Evolutionary conservation across 2,113 vertebrate species (phyloP), one percentile per base, ranked within the genome.

Genomic region (Seriola dumerili): DNA sequence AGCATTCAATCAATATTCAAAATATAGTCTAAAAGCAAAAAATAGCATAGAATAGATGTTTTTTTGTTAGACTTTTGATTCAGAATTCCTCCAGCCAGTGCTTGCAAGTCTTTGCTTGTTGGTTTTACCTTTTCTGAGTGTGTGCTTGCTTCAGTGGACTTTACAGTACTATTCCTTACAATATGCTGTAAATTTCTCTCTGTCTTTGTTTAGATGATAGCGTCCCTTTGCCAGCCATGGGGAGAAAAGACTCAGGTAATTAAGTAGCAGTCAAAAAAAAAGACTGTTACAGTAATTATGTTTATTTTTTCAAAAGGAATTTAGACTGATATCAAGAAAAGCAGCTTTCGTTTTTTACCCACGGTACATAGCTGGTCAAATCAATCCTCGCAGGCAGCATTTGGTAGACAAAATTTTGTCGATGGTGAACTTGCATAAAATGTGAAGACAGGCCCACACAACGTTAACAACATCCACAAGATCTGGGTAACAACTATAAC

Each of bases 181-280:
- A 95, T 95, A 93, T 96, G 92, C 93, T 95, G 94, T 95, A 94
- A 94, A 95, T 89, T 79, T 95, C 87, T 96, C 84, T 95, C 71
- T 94, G 94, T 98, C 96, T 96, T 94, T 95, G 96, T 99, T 96
- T 96, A 99, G 98, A 97, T 97, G 95, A 97, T 96, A 95, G 95
- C 94, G 94, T 95, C 94, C 95, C 95, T 93, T 93, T 97, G 93
- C 91, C 95, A 91, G 80, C 94, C 87, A 95, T 91, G 90, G 97
- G 95, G 89, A 98, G 98, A 94, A 99, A 99, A 94, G 97, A 98
- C 92, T 99, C 97, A 99, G 98, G 97, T 99, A 96, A 96, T 92
- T 70, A 84, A 87, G 54, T 23, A 55, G 66, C 70, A 85, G 87
- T 59, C 2, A 58, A 59, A 50, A 67, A 67, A 62, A 52, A 72